Conservation (phyloP, 2,113 vertebrate species). For the Etheostoma cragini region DNA sequence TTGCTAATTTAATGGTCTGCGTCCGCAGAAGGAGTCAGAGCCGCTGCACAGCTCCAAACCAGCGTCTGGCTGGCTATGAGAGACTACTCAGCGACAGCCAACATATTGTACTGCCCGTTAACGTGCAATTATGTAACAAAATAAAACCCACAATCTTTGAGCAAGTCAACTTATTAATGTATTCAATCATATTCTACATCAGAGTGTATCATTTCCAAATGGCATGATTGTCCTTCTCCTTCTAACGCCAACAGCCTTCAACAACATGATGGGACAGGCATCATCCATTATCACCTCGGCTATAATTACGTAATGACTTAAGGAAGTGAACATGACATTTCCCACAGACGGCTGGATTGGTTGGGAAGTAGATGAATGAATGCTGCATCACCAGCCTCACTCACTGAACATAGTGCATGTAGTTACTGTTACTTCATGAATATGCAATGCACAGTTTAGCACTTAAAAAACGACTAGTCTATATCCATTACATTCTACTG, state of each 20-base stretch:
- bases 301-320: conserved; percentile 49
- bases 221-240: conserved; percentile 42
- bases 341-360: conserved; percentile 5
- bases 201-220: conserved; percentile 45
- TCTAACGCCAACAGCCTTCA: conserved; percentile 36
- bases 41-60: no score
- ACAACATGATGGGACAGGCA: conserved; percentile 34
- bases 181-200: conserved; percentile 24
- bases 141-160: conserved; percentile 38
- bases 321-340: conserved; percentile 48
- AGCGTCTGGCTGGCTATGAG: no score
- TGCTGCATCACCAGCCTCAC: neutral
- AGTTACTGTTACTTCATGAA: neutral
- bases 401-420: conserved; percentile 1
- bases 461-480: neutral
- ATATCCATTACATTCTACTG: no score
- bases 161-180: conserved; percentile 34
- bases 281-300: conserved; percentile 53
- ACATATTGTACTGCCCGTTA: conserved; percentile 36
- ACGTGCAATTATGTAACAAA: conserved; percentile 39
- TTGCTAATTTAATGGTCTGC: no score
- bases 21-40: no score
- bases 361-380: neutral
- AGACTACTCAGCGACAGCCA: no score
- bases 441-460: neutral